A percentile compares a stretch with the other conserved stretches of the same genome.
phyloP scores from a whole-genome alignment of 2,888 invertebrate genomes.

The Sminthurides aquaticus region DNA sequence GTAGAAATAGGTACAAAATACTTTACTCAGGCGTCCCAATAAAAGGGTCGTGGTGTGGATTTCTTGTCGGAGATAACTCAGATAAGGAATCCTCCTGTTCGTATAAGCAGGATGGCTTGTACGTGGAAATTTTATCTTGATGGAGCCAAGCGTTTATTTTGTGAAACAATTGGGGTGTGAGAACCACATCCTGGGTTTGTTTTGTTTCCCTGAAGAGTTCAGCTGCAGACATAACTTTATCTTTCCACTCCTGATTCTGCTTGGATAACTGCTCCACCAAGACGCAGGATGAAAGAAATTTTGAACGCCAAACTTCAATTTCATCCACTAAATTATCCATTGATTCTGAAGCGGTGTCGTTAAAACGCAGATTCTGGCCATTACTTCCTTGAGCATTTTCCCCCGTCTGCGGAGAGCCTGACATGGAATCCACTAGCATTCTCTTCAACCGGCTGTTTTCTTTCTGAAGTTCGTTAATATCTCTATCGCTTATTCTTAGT shows the following conservation, averaged over 20 bases:
- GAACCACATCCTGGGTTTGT: constrained; percentile 24
- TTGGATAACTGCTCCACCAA: constrained; percentile 40
- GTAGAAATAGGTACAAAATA: too few species aligned
- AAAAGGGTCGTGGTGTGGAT: too few species aligned
- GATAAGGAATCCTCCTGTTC: not conserved
- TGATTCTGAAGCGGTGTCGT: constrained; percentile 31
- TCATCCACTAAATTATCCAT: constrained; percentile 41
- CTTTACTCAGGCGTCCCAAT: too few species aligned
- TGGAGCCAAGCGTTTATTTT: constrained; percentile 37
- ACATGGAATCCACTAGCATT: constrained; percentile 39
- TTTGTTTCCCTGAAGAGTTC: constrained; percentile 39
- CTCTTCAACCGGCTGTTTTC: constrained; percentile 41
- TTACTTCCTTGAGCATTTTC: not conserved
- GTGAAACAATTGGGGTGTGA: constrained; percentile 34
- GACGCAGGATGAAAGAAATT: constrained; percentile 41
- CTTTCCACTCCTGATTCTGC: constrained; percentile 34
- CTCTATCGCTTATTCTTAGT: constrained; percentile 40
- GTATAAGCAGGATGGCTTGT: not conserved
- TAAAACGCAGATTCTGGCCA: not conserved
- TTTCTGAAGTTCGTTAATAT: constrained; percentile 37
- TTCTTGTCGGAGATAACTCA: too few species aligned
- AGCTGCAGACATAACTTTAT: constrained; percentile 28
- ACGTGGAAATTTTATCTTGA: constrained; percentile 9
- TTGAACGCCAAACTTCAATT: constrained; percentile 42
- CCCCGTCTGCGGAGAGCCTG: constrained; percentile 22